Evolutionary conservation across 2,113 vertebrate species (phyloP).

Genomic region (Cebus imitator): DNA sequence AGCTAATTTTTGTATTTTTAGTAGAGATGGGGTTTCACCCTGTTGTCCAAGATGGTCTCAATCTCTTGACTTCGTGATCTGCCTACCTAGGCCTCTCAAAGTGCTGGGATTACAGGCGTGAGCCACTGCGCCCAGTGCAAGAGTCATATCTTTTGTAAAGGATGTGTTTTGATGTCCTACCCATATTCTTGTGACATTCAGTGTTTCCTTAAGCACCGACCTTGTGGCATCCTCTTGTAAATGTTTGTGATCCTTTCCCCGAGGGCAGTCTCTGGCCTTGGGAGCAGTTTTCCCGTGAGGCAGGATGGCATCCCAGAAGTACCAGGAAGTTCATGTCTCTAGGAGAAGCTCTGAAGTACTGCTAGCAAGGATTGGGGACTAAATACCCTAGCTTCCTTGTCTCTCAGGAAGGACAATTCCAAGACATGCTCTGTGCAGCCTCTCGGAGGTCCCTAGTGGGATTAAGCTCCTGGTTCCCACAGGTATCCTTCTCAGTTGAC

Average conservation of each 20-base stretch:
- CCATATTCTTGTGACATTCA: background rate
- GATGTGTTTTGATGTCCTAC: background rate
- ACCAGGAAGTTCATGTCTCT: background rate
- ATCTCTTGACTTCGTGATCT: too few relatives aligned
- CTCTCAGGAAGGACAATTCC: background rate
- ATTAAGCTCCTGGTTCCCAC: background rate
- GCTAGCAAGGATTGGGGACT: background rate
- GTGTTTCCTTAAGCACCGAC: background rate
- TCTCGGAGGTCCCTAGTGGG: background rate
- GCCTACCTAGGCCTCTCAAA: too few relatives aligned
- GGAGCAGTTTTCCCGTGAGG: background rate
- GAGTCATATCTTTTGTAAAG: background rate
- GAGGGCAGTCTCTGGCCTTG: background rate
- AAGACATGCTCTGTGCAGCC: background rate
- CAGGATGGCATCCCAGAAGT: background rate
- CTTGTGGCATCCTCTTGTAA: background rate
- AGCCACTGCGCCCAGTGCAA: too few relatives aligned
- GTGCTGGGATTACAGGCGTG: too few relatives aligned
- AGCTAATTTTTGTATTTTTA: too few relatives aligned
- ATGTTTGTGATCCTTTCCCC: background rate
- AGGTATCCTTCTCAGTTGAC: background rate
- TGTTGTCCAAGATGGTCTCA: too few relatives aligned
- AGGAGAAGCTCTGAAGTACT: background rate
- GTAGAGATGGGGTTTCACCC: too few relatives aligned
- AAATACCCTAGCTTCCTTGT: background rate